Conservation (phyloP, 2,888 invertebrate genomes). For the Oscheius sp. region DNA sequence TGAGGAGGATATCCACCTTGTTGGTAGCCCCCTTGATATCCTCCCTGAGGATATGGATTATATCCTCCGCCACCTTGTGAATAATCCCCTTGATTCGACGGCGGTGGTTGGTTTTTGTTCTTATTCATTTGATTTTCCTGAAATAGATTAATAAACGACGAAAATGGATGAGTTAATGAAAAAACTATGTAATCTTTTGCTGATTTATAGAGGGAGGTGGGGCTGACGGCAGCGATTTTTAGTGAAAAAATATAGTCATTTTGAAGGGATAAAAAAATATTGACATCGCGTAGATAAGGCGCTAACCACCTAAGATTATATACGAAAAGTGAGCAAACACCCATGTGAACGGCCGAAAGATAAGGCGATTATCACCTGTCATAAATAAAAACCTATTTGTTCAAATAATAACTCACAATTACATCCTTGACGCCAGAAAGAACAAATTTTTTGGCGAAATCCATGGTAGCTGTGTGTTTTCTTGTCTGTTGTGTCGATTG, state of each 20-base stretch:
- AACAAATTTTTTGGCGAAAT: constrained; percentile 36
- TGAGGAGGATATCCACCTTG: constrained; percentile 27
- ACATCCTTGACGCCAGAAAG: constrained; percentile 50
- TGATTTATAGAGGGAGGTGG: too few relatives aligned
- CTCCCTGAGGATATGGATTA: constrained; percentile 31
- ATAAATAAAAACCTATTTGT: too few relatives aligned
- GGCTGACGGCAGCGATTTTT: too few relatives aligned
- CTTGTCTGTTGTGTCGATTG: background rate
- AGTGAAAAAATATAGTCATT: too few relatives aligned
- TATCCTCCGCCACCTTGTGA: constrained; percentile 2
- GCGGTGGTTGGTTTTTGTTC: constrained; percentile 12
- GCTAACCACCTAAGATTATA: too few relatives aligned
- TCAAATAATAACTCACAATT: constrained; percentile 37
- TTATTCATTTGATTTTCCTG: constrained; percentile 19
- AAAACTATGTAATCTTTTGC: too few relatives aligned
- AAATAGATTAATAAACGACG: background rate
- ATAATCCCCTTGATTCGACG: background rate
- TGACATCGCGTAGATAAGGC: too few relatives aligned
- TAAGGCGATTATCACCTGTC: too few relatives aligned
- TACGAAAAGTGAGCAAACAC: too few relatives aligned
- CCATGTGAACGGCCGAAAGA: too few relatives aligned
- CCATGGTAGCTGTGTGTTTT: background rate
- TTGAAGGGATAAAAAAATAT: too few relatives aligned
- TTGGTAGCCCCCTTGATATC: constrained; percentile 34
- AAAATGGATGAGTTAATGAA: too few relatives aligned